Percentiles rank a stretch among this genome's conserved stretches.
Evolutionary conservation across 2,113 vertebrate genomes (phyloP).

Genomic region (Protobothrops flavoviridis): DNA sequence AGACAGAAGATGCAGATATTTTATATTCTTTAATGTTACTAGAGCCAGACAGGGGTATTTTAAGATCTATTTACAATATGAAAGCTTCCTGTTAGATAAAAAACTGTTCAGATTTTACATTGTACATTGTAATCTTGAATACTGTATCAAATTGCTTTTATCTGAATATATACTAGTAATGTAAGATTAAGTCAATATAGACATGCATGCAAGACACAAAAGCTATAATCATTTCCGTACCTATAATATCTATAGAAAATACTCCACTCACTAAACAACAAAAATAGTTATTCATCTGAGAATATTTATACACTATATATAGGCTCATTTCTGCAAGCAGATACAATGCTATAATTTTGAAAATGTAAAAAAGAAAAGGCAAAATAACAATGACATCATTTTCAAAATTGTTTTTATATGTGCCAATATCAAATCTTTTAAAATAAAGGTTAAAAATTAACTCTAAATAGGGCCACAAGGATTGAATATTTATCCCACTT

Average conservation of each 20-base stretch:
- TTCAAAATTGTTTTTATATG: not conserved
- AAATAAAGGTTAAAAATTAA: not conserved
- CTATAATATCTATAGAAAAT: not conserved
- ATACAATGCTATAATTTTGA: not conserved
- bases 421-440: not conserved
- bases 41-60: not conserved
- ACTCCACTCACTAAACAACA: not conserved
- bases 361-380: not conserved
- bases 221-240: not conserved
- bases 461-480: not conserved
- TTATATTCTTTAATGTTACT: not conserved
- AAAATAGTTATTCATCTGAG: not conserved
- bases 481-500: not conserved
- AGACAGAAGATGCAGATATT: not conserved
- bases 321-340: not conserved
- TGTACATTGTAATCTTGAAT: not conserved
- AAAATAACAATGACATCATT: not conserved
- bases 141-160: not conserved
- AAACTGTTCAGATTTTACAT: not conserved
- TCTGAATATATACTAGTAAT: not conserved
- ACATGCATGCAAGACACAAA: not conserved
- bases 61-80: not conserved
- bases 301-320: not conserved
- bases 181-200: not conserved
- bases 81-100: not conserved